Evolutionary conservation across 2,888 invertebrate genomes (phyloP), one percentile per base, ranked within the genome.

Genomic region (Chloroclystis v-ata): DNA sequence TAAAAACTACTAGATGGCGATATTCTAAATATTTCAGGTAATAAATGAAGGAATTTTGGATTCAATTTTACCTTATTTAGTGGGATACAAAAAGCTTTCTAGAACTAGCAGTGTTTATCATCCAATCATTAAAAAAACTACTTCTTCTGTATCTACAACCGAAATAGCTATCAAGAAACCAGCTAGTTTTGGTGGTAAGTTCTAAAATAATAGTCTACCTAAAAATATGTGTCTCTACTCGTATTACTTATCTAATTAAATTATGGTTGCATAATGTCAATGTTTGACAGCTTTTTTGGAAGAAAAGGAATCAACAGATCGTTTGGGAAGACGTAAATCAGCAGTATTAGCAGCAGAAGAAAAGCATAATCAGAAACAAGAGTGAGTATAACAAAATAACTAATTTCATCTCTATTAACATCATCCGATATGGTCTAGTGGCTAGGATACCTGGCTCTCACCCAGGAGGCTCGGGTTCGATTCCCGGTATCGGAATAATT

Each of bases 1-100:
- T 24, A 30, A 26, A 26, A 10, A 2, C 9, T 5, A 33, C 82
- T 79, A 72, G 80, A 70, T 75, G 70, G 60, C 72, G 61, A 52
- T 65, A 8, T 47, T 12, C 2, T 13, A 60, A 56, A 79, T 47
- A 5, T 89, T 90, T 56, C 79, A 94, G 82, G 91, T 95, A 0
- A 89, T 96, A 52, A 92, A 93, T 37, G 95, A 95, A 81, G 95
- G 95, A 8, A 89, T 96, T 49, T 76, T 95, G 38, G 96, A 96
- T 78, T 94, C 95, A 0, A 92, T 96, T 46, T 75, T 95, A 37
- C 94, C 95, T 0, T 94, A 94, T 66, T 89, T 95, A 56, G 87
- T 92, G 9, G 88, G 88, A 4, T 85, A 87, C 49, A 84, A 80
- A 50, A 89, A 87, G 52, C 90, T 91, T 0, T 53, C 73, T 13